phyloP scores from a whole-genome alignment of 2,888 invertebrate species.

The Melanostoma mellinum region DNA sequence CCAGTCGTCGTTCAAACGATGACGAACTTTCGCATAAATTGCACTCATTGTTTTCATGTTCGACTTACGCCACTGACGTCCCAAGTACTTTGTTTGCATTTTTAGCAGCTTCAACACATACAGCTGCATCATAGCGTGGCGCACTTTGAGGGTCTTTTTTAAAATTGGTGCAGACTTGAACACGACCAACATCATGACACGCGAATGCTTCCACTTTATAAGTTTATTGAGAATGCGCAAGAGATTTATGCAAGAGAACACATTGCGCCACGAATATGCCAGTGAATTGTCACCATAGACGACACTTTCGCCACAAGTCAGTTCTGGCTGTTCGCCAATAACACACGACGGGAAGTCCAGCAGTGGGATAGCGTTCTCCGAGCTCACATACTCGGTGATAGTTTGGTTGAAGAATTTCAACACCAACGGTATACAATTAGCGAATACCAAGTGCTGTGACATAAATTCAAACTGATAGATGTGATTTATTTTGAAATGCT shows the following conservation, averaged over 20 bases:
- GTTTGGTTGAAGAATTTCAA: conserved; percentile 99
- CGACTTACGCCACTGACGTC: conserved; percentile 98
- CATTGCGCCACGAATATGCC: conserved; percentile 98
- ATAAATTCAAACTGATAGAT: conserved; percentile 99
- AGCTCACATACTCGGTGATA: conserved; percentile 95
- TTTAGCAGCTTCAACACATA: conserved; percentile 98
- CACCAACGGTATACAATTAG: conserved; percentile 98
- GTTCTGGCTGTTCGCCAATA: conserved; percentile 96
- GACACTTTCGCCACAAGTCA: conserved; percentile 92
- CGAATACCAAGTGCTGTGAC: conserved; percentile 99
- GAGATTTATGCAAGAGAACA: conserved; percentile 98
- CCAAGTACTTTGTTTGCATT: conserved; percentile 99
- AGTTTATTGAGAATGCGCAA: conserved; percentile 98
- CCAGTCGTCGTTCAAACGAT: conserved; percentile 99
- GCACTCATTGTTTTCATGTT: conserved; percentile 99
- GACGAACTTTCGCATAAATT: conserved; percentile 98
- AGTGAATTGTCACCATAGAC: conserved; percentile 87
- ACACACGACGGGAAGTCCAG: conserved; percentile 98
- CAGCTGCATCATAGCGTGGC: conserved; percentile 98
- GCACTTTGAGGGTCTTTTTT: conserved; percentile 96
- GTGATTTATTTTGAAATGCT: conserved; percentile 98
- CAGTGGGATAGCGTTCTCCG: conserved; percentile 95
- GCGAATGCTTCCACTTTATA: conserved; percentile 99
- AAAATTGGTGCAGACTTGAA: conserved; percentile 99
- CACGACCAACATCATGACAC: conserved; percentile 99